Evolutionary conservation across 2,113 vertebrate species (phyloP).

Genomic region (Tragulus kanchil): DNA sequence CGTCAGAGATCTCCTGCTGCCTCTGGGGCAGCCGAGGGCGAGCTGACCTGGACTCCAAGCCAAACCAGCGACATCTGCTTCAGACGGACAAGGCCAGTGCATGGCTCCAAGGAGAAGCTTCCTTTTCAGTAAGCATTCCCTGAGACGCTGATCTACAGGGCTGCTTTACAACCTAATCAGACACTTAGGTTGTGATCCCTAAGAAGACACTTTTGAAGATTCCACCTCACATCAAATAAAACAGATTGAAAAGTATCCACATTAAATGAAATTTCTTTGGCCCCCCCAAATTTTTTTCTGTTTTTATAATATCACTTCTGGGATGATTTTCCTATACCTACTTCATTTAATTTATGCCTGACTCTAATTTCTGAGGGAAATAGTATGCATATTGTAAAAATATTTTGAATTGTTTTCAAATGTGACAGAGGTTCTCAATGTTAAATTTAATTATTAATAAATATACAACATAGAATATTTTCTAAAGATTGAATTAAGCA

Average conservation of each 20-base stretch:
- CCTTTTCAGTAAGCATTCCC: not conserved
- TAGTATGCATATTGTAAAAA: not conserved
- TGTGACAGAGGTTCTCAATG: not conserved
- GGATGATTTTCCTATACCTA: conserved; percentile 8
- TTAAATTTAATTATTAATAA: not conserved
- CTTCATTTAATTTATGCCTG: conserved; percentile 37
- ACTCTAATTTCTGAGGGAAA: not conserved
- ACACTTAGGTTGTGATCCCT: not conserved
- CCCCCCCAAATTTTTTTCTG: not conserved
- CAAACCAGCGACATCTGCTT: not conserved
- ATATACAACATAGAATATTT: not conserved
- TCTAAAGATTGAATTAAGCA: not conserved
- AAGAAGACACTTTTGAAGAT: not conserved
- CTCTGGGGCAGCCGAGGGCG: not conserved
- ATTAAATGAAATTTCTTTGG: conserved; percentile 19
- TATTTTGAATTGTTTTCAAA: conserved; percentile 23
- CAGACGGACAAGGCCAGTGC: not conserved
- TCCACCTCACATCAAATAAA: not conserved
- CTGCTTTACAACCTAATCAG: not conserved
- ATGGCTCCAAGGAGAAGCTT: not conserved
- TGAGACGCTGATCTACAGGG: not conserved
- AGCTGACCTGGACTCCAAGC: not conserved
- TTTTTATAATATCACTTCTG: conserved; percentile 3
- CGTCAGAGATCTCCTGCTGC: not conserved
- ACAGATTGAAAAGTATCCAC: not conserved